phyloP scores from a whole-genome alignment of 37 sponge, comb jelly and placozoan genomes.

The Lycopodina hypogea region DNA sequence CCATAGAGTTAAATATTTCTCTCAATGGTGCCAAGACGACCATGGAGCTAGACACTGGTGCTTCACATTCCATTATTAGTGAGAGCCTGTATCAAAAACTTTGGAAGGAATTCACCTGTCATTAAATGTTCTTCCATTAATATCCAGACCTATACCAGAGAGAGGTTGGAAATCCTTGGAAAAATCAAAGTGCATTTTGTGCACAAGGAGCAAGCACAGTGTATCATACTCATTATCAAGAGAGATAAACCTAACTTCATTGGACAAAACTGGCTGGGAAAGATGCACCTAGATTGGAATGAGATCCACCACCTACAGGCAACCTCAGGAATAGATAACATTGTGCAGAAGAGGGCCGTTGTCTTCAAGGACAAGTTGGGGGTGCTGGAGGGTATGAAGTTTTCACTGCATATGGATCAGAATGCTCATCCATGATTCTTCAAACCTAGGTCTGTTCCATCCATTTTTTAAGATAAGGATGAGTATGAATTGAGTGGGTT shows the following conservation, averaged over 20 bases:
- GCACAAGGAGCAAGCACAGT: slow-evolving; percentile 9
- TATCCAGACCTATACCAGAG: slow-evolving; percentile 15
- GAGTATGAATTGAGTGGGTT: slow-evolving; percentile 25
- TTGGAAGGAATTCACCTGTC: background rate
- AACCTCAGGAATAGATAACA: no score
- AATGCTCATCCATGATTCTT: slow-evolving; percentile 15
- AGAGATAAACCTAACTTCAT: slow-evolving; percentile 35
- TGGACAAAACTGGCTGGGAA: slow-evolving; percentile 47
- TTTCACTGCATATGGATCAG: no score
- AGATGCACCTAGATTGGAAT: no score
- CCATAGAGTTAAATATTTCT: no score
- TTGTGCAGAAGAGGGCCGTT: no score
- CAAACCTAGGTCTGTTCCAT: slow-evolving; percentile 42
- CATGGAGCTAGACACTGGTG: slow-evolving; percentile 25
- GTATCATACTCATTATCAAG: background rate
- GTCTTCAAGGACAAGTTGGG: slow-evolving; percentile 40
- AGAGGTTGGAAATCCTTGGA: slow-evolving; percentile 7
- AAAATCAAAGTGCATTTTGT: background rate
- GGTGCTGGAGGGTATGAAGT: slow-evolving; percentile 1
- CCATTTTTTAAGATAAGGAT: slow-evolving; percentile 18
- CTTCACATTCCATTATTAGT: background rate
- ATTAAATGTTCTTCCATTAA: no score
- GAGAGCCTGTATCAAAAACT: background rate
- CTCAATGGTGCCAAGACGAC: no score
- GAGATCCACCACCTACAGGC: no score